Conservation (phyloP, 53 echinoderm and acorn worm genomes). For the Actinopyga echinites region DNA sequence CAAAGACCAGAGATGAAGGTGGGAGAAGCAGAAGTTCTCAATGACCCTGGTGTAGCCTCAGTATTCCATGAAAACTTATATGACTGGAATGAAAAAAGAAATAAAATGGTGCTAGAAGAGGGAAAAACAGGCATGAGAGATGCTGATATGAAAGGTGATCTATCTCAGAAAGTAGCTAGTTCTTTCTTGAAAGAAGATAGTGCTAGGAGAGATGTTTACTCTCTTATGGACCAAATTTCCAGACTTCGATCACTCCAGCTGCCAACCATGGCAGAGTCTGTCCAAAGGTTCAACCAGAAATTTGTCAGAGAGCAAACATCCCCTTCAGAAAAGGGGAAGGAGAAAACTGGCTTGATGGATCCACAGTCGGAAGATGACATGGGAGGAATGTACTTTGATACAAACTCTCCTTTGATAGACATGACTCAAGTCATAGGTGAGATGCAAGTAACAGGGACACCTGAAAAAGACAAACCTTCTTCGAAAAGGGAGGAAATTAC, state of each 20-base stretch:
- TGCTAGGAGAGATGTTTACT: background rate
- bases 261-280: conserved; percentile 5
- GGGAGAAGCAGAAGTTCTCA: background rate
- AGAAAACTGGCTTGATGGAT: background rate
- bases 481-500: too few species aligned
- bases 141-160: background rate
- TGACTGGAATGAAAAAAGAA: background rate
- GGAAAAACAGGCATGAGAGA: background rate
- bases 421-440: conserved; percentile 18
- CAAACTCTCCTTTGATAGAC: conserved; percentile 23
- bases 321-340: background rate
- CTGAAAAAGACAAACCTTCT: too few species aligned
- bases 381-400: conserved; percentile 14
- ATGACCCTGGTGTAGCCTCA: background rate
- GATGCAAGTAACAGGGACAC: background rate
- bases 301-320: conserved; percentile 11
- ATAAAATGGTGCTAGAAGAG: background rate
- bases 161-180: conserved; percentile 10
- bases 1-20: background rate
- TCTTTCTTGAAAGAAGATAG: background rate
- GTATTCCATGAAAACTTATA: conserved; percentile 5
- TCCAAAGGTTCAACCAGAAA: conserved; percentile 29
- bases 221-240: background rate
- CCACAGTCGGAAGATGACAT: background rate
- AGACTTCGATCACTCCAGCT: background rate